A percentile compares a stretch with the other conserved stretches of the same genome.
phyloP scores from a whole-genome alignment of 1,140 invertebrate species.

The Tribolium madens region DNA sequence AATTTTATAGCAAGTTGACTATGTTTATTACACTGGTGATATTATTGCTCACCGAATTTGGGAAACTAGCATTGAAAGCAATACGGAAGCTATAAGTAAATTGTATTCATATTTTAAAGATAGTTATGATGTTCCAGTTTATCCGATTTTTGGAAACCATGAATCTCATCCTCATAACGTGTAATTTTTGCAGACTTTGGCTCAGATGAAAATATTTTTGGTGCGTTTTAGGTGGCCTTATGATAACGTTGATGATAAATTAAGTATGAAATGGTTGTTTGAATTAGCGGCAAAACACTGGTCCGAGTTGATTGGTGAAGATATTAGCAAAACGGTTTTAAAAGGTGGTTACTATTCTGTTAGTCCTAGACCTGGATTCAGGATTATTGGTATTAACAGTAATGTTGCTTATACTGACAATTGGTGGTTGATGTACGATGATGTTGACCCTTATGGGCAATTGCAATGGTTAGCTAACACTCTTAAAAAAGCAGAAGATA shows the following conservation, averaged over 20 bases:
- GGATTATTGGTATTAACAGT: slow-evolving; percentile 80
- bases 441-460: slow-evolving; percentile 74
- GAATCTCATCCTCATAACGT: slow-evolving; percentile 89
- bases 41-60: slow-evolving; percentile 86
- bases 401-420: slow-evolving; percentile 81
- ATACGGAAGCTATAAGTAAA: slow-evolving; percentile 72
- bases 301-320: slow-evolving; percentile 70
- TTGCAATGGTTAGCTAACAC: slow-evolving; percentile 81
- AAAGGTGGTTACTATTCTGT: slow-evolving; percentile 80
- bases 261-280: slow-evolving; percentile 79
- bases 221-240: slow-evolving; percentile 51
- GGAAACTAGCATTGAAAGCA: slow-evolving; percentile 79
- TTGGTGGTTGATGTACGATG: slow-evolving; percentile 76
- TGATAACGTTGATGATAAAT: slow-evolving; percentile 52
- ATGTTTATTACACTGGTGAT: slow-evolving; percentile 88
- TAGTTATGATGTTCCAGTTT: slow-evolving; percentile 76
- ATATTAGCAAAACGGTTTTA: slow-evolving; percentile 72
- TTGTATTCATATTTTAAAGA: slow-evolving; percentile 72
- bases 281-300: slow-evolving; percentile 73
- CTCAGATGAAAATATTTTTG: not conserved
- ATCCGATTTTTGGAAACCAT: slow-evolving; percentile 88
- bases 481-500: slow-evolving; percentile 76
- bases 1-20: slow-evolving; percentile 68
- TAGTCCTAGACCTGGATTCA: slow-evolving; percentile 72
- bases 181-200: slow-evolving; percentile 68